A percentile compares a stretch with the other conserved stretches of the same genome.
Evolutionary conservation across 2,888 invertebrate species (phyloP).

Genomic region (Phalangium opilio): DNA sequence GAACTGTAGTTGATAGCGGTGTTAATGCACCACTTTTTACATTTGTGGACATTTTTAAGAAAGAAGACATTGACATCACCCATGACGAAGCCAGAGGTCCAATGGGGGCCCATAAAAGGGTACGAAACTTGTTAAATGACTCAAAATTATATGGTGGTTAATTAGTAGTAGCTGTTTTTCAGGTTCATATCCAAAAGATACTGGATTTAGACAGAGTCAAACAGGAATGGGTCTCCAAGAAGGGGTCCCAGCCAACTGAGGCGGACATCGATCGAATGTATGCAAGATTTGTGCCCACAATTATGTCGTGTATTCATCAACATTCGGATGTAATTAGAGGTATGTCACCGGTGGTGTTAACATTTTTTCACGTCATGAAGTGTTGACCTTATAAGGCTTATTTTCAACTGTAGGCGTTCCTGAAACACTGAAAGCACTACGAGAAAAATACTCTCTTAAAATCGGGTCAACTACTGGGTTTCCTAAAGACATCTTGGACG

Average conservation of each 20-base stretch:
- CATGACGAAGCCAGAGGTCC: constrained; percentile 29
- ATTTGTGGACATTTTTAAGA: constrained; percentile 27
- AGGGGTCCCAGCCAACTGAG: constrained; percentile 26
- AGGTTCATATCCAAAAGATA: constrained; percentile 24
- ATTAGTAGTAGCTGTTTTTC: constrained; percentile 1
- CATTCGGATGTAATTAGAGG: constrained; percentile 25
- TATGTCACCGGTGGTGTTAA: too few relatives aligned
- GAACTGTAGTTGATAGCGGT: constrained; percentile 32
- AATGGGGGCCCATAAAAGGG: constrained; percentile 27
- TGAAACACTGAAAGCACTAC: constrained; percentile 23
- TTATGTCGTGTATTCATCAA: constrained; percentile 24
- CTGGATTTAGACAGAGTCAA: constrained; percentile 25
- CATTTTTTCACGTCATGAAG: too few relatives aligned
- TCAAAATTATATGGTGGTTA: too few relatives aligned
- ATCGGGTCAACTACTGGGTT: constrained; percentile 30
- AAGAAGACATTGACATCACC: constrained; percentile 22
- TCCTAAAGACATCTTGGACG: constrained; percentile 27
- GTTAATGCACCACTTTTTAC: constrained; percentile 30
- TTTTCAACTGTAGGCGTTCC: constrained; percentile 14
- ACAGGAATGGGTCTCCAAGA: constrained; percentile 24
- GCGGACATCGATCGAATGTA: constrained; percentile 30
- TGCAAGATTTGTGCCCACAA: constrained; percentile 28
- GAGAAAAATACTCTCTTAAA: constrained; percentile 24
- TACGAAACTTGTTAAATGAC: constrained; percentile 27
- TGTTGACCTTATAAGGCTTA: too few relatives aligned